phyloP scores from a whole-genome alignment of 2,113 vertebrate genomes.

The Lepus europaeus region DNA sequence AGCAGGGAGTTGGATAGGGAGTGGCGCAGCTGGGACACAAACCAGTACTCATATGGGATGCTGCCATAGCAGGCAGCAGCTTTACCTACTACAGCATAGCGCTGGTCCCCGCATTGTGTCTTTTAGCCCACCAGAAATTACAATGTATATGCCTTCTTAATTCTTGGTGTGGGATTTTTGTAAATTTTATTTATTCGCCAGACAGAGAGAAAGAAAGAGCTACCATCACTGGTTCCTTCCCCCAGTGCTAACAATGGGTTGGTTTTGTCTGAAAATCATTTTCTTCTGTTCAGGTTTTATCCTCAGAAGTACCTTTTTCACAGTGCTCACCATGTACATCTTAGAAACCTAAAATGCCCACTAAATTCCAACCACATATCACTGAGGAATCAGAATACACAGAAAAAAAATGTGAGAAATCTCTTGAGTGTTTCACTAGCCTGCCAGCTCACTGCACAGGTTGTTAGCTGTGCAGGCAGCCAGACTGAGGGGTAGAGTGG shows the following conservation, averaged over 20 bases:
- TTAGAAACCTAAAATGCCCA: slow-evolving; percentile 11
- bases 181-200: no score
- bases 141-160: neutral
- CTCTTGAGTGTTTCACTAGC: neutral
- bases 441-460: neutral
- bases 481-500: neutral
- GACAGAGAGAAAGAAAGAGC: no score
- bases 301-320: slow-evolving; percentile 26
- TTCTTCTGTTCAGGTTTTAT: slow-evolving; percentile 57
- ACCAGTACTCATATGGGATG: no score
- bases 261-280: slow-evolving; percentile 54
- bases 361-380: neutral
- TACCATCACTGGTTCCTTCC: no score
- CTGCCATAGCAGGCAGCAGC: no score
- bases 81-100: no score
- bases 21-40: no score
- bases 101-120: no score
- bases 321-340: neutral
- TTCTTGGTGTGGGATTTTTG: neutral
- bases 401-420: slow-evolving; percentile 29
- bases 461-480: neutral
- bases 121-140: neutral
- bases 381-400: neutral
- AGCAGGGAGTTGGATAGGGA: no score
- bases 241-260: neutral